These are phyloP conservation scores for Oncorhynchus clarkii DNA, from an alignment of 2,113 vertebrate species.

Conservation along the genomic window DNA sequence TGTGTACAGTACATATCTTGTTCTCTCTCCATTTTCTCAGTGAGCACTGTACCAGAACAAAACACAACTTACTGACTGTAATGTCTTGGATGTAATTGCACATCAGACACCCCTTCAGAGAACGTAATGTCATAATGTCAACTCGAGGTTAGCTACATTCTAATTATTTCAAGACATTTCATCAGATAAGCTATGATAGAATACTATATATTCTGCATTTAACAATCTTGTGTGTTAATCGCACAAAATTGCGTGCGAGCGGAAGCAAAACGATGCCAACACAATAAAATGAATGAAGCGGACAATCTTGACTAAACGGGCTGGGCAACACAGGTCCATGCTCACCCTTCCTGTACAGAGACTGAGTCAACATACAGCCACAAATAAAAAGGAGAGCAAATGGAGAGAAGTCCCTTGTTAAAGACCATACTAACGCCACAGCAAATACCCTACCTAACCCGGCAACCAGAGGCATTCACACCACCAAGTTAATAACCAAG, in stretches of 20 bases:
- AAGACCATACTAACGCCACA: slow-evolving; percentile 4
- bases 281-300: neutral
- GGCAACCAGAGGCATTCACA: slow-evolving; percentile 19
- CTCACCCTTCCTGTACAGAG: too few relatives aligned
- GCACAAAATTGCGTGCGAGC: neutral
- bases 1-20: too few relatives aligned
- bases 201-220: neutral
- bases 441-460: slow-evolving; percentile 4
- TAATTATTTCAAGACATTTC: neutral
- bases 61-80: slow-evolving; percentile 17
- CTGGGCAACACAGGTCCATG: slow-evolving; percentile 7
- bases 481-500: neutral
- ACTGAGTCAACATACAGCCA: slow-evolving; percentile 2
- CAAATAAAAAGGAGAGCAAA: slow-evolving; percentile 10
- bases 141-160: neutral
- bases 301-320: slow-evolving; percentile 25
- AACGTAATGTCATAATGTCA: slow-evolving; percentile 16
- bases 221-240: neutral
- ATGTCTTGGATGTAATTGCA: slow-evolving; percentile 9
- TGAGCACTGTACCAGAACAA: slow-evolving; percentile 25
- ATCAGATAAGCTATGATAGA: neutral
- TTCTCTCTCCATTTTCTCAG: neutral
- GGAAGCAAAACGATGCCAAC: neutral
- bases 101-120: neutral
- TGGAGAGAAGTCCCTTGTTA: slow-evolving; percentile 31